Percentiles rank a stretch among this genome's conserved stretches.
Conservation (phyloP, 2,797 vertebrate genomes). For the Bovichtus variegatus region DNA sequence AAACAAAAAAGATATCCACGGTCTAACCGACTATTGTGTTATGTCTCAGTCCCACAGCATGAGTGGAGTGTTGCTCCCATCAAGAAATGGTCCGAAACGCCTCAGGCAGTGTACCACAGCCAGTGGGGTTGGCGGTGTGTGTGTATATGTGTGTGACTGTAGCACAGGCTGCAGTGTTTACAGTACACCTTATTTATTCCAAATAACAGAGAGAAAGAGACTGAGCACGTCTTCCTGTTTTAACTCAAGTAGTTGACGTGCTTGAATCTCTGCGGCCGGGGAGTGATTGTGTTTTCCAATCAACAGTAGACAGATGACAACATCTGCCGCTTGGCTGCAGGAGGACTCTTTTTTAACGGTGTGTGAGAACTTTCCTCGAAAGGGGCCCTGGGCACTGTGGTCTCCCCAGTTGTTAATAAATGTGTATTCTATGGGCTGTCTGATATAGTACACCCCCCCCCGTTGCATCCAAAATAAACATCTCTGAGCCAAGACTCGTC, state of each 20-base stretch:
- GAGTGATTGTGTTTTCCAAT: conserved; percentile 74
- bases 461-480: conserved; percentile 60
- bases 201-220: conserved; percentile 50
- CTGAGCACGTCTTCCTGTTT: conserved; percentile 43
- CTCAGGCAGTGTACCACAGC: conserved; percentile 51
- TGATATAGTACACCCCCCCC: conserved; percentile 37
- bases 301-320: conserved; percentile 68
- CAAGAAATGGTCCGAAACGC: conserved; percentile 76
- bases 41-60: conserved; percentile 76
- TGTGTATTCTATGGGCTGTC: conserved; percentile 35
- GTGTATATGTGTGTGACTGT: conserved; percentile 32
- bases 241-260: conserved; percentile 36
- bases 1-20: conserved; percentile 66
- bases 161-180: conserved; percentile 59
- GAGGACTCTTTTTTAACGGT: conserved; percentile 54
- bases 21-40: conserved; percentile 72
- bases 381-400: conserved; percentile 24
- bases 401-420: conserved; percentile 21
- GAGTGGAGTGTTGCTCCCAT: conserved; percentile 63
- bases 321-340: conserved; percentile 48
- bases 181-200: conserved; percentile 57
- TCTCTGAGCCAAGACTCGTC: conserved; percentile 39
- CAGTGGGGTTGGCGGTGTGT: conserved; percentile 47
- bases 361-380: conserved; percentile 46
- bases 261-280: conserved; percentile 49